These are phyloP conservation scores for Melieria omissa DNA, from an alignment of 2,888 invertebrate genomes.

Conservation along the genomic window DNA sequence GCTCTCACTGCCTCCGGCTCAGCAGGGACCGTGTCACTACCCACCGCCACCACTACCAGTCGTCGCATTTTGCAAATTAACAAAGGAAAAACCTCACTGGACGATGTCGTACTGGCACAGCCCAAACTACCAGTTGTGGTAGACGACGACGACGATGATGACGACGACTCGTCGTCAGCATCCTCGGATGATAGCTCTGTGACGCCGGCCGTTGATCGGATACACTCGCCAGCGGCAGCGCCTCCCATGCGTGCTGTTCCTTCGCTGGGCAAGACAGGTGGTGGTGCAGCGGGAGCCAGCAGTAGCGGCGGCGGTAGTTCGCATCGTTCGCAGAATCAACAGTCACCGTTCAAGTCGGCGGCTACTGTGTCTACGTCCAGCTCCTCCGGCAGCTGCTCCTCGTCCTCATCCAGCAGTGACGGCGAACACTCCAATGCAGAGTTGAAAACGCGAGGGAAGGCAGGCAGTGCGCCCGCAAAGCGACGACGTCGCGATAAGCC, in stretches of 20 bases:
- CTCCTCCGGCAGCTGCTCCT: slow-evolving; percentile 44
- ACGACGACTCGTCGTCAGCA: slow-evolving; percentile 48
- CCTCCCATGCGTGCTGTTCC: slow-evolving; percentile 6
- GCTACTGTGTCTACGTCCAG: slow-evolving; percentile 43
- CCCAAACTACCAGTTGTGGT: neutral
- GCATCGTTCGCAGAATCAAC: slow-evolving; percentile 46
- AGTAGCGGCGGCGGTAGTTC: slow-evolving; percentile 39
- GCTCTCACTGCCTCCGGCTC: slow-evolving; percentile 30
- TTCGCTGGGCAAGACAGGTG: neutral
- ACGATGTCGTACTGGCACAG: slow-evolving; percentile 40
- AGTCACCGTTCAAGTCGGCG: slow-evolving; percentile 47
- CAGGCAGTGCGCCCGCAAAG: slow-evolving; percentile 7
- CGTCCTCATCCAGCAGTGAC: slow-evolving; percentile 45
- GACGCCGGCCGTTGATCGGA: slow-evolving; percentile 1
- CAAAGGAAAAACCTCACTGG: slow-evolving; percentile 48
- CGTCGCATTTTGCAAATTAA: slow-evolving; percentile 55
- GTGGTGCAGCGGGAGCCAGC: neutral
- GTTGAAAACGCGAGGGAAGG: slow-evolving; percentile 21
- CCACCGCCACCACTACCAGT: neutral
- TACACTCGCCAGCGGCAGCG: slow-evolving; percentile 32
- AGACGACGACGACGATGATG: slow-evolving; percentile 39
- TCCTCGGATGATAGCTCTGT: slow-evolving; percentile 48
- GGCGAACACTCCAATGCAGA: slow-evolving; percentile 48
- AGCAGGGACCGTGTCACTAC: no score
- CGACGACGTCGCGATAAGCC: slow-evolving; percentile 58